Percentiles rank a stretch among this genome's conserved stretches.
These are phyloP conservation scores for Gymnocheta viridis DNA, from an alignment of 2,888 invertebrate genomes.

Conservation along the genomic window DNA sequence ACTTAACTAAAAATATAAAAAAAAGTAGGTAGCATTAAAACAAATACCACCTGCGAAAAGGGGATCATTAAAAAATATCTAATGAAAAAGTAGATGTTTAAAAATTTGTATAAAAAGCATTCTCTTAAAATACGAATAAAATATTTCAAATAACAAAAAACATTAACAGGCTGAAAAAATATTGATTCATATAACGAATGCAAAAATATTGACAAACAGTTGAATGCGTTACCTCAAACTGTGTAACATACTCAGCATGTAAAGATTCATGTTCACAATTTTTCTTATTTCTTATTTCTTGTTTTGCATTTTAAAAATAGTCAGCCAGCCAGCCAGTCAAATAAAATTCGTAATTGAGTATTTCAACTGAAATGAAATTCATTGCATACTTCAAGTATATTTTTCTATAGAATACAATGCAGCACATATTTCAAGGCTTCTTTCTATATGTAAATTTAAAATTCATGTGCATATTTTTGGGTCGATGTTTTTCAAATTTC, in stretches of 20 bases:
- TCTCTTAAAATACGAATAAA: no score
- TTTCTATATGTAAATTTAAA: conserved; percentile 37
- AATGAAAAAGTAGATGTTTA: no score
- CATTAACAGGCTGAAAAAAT: no score
- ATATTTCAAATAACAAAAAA: neutral
- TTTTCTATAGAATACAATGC: neutral
- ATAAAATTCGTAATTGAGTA: neutral
- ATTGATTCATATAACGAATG: no score
- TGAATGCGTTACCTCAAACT: no score
- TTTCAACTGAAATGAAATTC: conserved; percentile 29
- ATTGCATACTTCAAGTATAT: conserved; percentile 26
- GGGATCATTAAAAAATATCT: no score
- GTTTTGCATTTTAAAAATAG: neutral
- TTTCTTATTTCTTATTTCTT: neutral
- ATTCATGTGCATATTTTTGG: conserved; percentile 28
- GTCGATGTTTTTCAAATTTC: neutral
- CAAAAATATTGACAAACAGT: no score
- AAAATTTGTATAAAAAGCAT: no score
- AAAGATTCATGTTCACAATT: neutral
- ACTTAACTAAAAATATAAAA: no score
- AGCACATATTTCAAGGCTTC: conserved; percentile 47
- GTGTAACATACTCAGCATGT: neutral
- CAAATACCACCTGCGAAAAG: no score
- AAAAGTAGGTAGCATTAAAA: no score
- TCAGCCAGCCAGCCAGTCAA: neutral